Conservation (phyloP, 2,113 vertebrate genomes). For the Nansenia antarctica region DNA sequence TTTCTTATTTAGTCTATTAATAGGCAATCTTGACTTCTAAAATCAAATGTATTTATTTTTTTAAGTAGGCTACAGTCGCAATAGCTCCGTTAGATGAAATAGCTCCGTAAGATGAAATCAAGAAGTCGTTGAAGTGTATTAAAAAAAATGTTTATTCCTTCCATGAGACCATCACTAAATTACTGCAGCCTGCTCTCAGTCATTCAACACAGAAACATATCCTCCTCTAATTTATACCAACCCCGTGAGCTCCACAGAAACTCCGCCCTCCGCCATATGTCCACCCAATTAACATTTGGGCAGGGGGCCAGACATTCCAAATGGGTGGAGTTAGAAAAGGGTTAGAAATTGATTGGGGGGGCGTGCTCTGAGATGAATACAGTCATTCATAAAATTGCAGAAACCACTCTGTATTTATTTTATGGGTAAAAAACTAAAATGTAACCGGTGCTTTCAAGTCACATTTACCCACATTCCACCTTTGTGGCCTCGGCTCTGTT, state of each 20-base stretch:
- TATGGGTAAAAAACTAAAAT: conserved; percentile 58
- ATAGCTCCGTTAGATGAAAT: not conserved
- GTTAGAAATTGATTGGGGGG: conserved; percentile 35
- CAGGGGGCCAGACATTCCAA: not conserved
- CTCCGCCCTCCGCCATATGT: conserved; percentile 28
- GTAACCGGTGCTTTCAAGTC: conserved; percentile 57
- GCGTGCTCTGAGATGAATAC: conserved; percentile 55
- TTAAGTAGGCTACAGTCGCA: not conserved
- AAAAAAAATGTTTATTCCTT: not conserved
- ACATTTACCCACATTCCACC: conserved; percentile 57
- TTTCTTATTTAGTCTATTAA: not conserved
- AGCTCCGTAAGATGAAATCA: too few relatives aligned
- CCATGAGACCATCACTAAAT: not conserved
- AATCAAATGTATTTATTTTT: not conserved
- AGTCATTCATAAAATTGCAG: conserved; percentile 56
- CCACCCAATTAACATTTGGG: conserved; percentile 40
- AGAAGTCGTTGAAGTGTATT: conserved; percentile 3
- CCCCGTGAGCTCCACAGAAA: not conserved
- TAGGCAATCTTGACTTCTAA: conserved; percentile 1
- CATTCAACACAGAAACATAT: not conserved
- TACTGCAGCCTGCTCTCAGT: conserved; percentile 14
- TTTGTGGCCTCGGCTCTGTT: conserved; percentile 45
- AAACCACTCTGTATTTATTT: conserved; percentile 59
- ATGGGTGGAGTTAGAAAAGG: conserved; percentile 29
- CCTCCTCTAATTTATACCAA: conserved; percentile 50